Base-by-base conservation (phyloP, 2,113 vertebrate species). In the Sitta europaea region DNA sequence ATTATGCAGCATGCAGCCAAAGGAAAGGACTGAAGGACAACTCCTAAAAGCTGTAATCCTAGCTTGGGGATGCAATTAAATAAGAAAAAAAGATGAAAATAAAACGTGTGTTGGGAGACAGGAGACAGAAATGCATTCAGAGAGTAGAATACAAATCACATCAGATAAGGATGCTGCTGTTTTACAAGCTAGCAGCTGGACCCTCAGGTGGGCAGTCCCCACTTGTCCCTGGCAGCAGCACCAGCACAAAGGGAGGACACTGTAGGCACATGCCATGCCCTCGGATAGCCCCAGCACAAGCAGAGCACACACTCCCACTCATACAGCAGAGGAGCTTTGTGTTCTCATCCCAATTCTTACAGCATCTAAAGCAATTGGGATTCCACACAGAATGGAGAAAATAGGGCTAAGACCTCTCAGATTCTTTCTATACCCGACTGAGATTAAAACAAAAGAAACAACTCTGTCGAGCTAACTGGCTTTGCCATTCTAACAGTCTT, bases 401-500 rank as follows among this genome's bases (percentile, higher is more conserved):
- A 90, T 25, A 67, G 72, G 92, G 63, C 74, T 92, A 90, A 72
- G 88, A 93, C 75, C 57, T 93, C 82, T 83, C 45, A 7, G 25
- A n/a, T 20, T 92, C 55, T 58, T 88, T 82, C 80, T 70, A 8
- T 42, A 33, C 54, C 75, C 70, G 67, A 55, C 78, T 27, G 51
- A 88, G 93, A 92, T 53, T 92, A 96, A 97, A 92, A 95, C 92
- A 95, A 91, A 95, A 91, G 53, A 58, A 94, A 80, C 42, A 81
- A 83, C 59, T 62, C 38, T 55, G 67, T 80, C 55, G 88, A 70
- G 77, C 66, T 91, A 88, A 95, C 91, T 96, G 74, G 63, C 43
- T 96, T 95, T 96, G 91, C 93, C 93, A 91, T 94, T 81, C 91
- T 95, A 88, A 83, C 87, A 93, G 31, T 90, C 88, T 67, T 86